Conservation (phyloP, 2,888 invertebrate species). For the Stenodema calcarata region DNA sequence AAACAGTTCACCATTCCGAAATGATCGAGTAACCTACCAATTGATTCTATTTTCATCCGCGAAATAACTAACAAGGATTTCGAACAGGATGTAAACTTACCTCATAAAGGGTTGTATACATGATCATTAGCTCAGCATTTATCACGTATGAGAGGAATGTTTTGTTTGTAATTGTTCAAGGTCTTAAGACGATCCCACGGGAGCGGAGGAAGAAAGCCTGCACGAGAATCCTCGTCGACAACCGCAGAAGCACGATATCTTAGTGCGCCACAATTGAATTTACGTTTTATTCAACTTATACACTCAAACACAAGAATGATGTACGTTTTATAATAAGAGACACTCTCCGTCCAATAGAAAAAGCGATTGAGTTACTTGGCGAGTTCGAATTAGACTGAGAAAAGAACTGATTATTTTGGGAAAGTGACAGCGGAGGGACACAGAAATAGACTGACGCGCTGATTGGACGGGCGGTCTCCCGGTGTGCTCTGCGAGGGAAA, state of each 20-base stretch:
- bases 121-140: constrained; percentile 1
- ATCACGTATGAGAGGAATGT: constrained; percentile 29
- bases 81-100: constrained; percentile 4
- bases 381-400: constrained; percentile 2
- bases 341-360: not conserved
- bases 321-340: not conserved
- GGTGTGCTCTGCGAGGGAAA: not conserved
- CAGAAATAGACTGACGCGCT: constrained; percentile 51
- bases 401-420: constrained; percentile 51
- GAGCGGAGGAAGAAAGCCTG: constrained; percentile 8
- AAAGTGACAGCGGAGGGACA: constrained; percentile 52
- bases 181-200: constrained; percentile 18
- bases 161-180: constrained; percentile 37
- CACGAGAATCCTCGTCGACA: constrained; percentile 12
- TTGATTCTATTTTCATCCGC: no score
- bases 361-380: constrained; percentile 35
- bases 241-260: not conserved
- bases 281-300: not conserved
- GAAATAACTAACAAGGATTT: no score
- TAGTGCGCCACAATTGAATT: not conserved
- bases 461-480: constrained; percentile 34
- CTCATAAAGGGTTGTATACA: not conserved
- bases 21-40: no score
- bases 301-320: not conserved
- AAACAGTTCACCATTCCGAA: no score